Base-by-base conservation (phyloP, 2,797 vertebrate genomes). In the Sandelia bainsii region DNA sequence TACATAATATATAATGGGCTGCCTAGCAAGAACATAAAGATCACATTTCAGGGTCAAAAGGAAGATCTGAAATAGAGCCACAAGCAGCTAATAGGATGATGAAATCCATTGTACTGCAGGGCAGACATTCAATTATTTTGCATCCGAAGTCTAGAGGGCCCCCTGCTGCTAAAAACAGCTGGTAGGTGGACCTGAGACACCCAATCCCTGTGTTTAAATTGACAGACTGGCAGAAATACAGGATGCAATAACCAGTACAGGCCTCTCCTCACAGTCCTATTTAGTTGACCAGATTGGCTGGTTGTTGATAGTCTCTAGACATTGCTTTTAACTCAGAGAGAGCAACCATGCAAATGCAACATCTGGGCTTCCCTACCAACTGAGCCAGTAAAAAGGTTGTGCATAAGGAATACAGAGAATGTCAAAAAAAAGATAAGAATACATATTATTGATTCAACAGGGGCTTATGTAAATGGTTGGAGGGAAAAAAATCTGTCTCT, bases 181-280 rank as follows among this genome's bases (percentile, higher is more conserved):
- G 78, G 72, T 83, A 80, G 83, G 80, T 86, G 73, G 82, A 80
- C 87, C 84, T 79, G 63, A 75, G 70, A 82, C 62, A 78, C 79
- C 80, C 87, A 89, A 86, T 85, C 76, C 79, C 87, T 82, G 51
- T 88, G 85, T 90, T 91, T 90, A 89, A 92, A 90, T 87, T 88
- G 91, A 91, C 84, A 72, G 89, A 86, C 86, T 82, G 84, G 78
- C 77, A 82, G 72, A 72, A 85, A 84, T 71, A 72, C 87, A 83
- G 2, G 61, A 53, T 74, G 79, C 87, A 87, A 87, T 85, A 90
- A 87, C 69, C 69, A 76, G 74, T 46, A 27, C 66, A 72, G 82
- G 72, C 83, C 73, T 81, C 78, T 87, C 62, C 69, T 76, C 78
- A 76, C 62, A 7, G 56, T 45, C 76, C 77, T 81, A 84, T 88